Conservation (phyloP, 2,797 vertebrate species). For the Tinamus major region DNA sequence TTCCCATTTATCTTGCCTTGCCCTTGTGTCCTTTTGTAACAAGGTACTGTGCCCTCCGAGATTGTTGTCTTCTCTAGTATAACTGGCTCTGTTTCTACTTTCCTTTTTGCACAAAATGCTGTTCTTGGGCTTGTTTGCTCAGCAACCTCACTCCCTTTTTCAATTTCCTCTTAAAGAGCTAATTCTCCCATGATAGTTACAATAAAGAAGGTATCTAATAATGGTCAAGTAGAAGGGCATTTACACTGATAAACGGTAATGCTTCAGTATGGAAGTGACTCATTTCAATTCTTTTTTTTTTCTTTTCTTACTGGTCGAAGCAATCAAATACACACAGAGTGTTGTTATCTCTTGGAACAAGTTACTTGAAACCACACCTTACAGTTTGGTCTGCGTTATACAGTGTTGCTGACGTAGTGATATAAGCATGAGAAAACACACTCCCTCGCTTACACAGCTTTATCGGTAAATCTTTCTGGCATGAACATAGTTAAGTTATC, state of each 20-base stretch:
- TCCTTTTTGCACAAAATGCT: background rate
- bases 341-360: background rate
- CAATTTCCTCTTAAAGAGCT: background rate
- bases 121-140: background rate
- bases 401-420: background rate
- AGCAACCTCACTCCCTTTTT: background rate
- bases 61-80: background rate
- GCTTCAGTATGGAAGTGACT: background rate
- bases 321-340: background rate
- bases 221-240: background rate
- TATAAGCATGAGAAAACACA: background rate
- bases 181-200: background rate
- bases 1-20: background rate
- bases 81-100: background rate
- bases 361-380: background rate
- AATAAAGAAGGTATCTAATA: background rate
- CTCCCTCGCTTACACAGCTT: background rate
- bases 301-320: background rate
- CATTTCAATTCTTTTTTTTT: background rate
- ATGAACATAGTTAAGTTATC: background rate
- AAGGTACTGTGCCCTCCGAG: background rate
- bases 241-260: background rate
- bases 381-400: background rate
- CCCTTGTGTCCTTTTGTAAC: background rate
- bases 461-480: slow-evolving; percentile 16